These are phyloP conservation scores for Drosophila tropicalis DNA, from an alignment of 1,140 invertebrate genomes.

Conservation along the genomic window DNA sequence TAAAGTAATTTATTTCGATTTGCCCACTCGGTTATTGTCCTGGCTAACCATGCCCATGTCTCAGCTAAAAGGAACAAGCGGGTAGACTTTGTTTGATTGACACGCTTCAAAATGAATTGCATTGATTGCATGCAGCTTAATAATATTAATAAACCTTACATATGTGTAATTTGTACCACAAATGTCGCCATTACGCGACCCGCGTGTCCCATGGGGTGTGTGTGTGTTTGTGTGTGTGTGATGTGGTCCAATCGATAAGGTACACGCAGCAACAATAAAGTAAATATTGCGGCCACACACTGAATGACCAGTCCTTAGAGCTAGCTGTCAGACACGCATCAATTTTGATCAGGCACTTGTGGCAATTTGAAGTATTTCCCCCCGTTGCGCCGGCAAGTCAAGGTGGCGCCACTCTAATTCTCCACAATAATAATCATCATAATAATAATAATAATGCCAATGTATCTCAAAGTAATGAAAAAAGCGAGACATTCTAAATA, in stretches of 20 bases:
- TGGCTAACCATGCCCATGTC: slow-evolving; percentile 22
- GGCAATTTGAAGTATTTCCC: slow-evolving; percentile 68
- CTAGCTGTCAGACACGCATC: slow-evolving; percentile 57
- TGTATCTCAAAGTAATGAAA: slow-evolving; percentile 72
- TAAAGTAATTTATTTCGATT: slow-evolving; percentile 50
- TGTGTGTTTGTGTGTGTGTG: slow-evolving; percentile 15
- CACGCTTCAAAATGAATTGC: slow-evolving; percentile 54
- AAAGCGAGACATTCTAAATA: slow-evolving; percentile 38
- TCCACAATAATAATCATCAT: slow-evolving; percentile 12
- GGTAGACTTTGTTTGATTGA: slow-evolving; percentile 48
- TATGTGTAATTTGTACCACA: slow-evolving; percentile 62
- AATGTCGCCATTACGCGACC: slow-evolving; percentile 54
- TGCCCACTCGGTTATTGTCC: neutral
- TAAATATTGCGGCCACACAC: slow-evolving; percentile 48
- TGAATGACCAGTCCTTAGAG: slow-evolving; percentile 31
- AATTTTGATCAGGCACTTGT: slow-evolving; percentile 80
- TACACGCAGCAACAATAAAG: slow-evolving; percentile 31
- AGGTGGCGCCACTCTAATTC: slow-evolving; percentile 9
- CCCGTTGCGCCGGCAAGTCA: slow-evolving; percentile 43
- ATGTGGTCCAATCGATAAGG: slow-evolving; percentile 62
- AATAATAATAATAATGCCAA: slow-evolving; percentile 60
- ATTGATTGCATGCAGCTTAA: slow-evolving; percentile 73
- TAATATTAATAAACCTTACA: slow-evolving; percentile 64
- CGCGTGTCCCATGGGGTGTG: slow-evolving; percentile 17
- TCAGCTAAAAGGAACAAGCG: neutral